Conservation (phyloP, 2,797 vertebrate genomes). For the Hydrophis major region DNA sequence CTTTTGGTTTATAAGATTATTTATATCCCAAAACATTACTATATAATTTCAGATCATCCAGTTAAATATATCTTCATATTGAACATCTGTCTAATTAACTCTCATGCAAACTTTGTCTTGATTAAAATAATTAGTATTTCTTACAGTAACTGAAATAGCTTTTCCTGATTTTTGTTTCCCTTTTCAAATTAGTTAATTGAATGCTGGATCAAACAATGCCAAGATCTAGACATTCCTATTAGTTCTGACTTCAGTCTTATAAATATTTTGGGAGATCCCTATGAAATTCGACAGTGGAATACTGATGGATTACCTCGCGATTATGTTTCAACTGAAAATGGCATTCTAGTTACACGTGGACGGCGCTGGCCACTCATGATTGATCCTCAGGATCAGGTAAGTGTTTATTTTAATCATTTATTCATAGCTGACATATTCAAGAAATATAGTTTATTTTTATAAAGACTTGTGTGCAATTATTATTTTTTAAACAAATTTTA, state of each 20-base stretch:
- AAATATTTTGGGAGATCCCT: slow-evolving; percentile 80
- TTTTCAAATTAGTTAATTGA: slow-evolving; percentile 75
- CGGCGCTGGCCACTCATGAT: slow-evolving; percentile 87
- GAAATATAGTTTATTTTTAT: background rate
- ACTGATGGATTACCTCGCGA: slow-evolving; percentile 81
- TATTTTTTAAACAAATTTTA: background rate
- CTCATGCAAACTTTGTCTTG: background rate
- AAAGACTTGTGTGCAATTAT: background rate
- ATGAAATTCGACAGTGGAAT: slow-evolving; percentile 86
- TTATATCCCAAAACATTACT: background rate
- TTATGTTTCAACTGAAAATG: slow-evolving; percentile 82
- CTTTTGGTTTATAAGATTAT: background rate
- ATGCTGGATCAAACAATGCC: slow-evolving; percentile 80
- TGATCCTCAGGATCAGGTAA: slow-evolving; percentile 86
- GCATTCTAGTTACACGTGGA: slow-evolving; percentile 82
- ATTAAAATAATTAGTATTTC: background rate
- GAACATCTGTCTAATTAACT: background rate
- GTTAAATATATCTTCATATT: background rate
- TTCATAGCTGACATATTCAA: background rate
- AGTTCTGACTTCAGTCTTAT: slow-evolving; percentile 82
- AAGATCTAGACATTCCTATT: slow-evolving; percentile 79
- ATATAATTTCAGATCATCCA: background rate
- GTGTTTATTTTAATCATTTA: background rate
- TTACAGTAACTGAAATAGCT: background rate
- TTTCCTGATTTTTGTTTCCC: background rate